phyloP scores from a whole-genome alignment of 2,113 vertebrate genomes.

The Mirza zaza region DNA sequence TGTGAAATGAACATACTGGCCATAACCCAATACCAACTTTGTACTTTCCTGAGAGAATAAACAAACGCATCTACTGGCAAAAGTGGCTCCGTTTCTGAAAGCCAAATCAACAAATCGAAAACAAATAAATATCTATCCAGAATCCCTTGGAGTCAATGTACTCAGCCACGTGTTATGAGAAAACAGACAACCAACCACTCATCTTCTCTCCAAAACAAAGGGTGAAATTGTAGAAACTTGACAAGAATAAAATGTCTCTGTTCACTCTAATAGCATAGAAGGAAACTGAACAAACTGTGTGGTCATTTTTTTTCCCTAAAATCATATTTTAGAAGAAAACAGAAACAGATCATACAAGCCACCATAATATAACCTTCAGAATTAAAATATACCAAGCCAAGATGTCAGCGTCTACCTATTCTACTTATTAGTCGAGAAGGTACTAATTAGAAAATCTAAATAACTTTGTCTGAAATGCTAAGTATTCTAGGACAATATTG shows the following conservation, averaged over 20 bases:
- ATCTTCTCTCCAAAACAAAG: not conserved
- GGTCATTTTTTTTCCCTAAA: not conserved
- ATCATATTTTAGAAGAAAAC: not conserved
- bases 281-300: not conserved
- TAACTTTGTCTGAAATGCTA: not conserved
- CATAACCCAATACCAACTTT: not conserved
- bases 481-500: not conserved
- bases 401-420: not conserved
- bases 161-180: not conserved
- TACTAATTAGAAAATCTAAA: not conserved
- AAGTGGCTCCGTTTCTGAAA: not conserved
- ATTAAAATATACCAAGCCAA: not conserved
- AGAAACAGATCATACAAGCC: not conserved
- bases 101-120: not conserved
- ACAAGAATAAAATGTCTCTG: not conserved
- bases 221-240: not conserved
- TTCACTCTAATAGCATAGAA: rapidly evolving
- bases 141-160: not conserved
- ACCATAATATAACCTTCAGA: not conserved
- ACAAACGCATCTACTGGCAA: not conserved
- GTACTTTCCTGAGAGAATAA: not conserved
- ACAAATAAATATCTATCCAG: conserved; percentile 32
- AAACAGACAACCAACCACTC: not conserved
- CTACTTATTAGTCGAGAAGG: not conserved
- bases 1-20: not conserved